Base-by-base conservation (phyloP, 92 coral and sea anemone species). In the Zoanthus gigantus region DNA sequence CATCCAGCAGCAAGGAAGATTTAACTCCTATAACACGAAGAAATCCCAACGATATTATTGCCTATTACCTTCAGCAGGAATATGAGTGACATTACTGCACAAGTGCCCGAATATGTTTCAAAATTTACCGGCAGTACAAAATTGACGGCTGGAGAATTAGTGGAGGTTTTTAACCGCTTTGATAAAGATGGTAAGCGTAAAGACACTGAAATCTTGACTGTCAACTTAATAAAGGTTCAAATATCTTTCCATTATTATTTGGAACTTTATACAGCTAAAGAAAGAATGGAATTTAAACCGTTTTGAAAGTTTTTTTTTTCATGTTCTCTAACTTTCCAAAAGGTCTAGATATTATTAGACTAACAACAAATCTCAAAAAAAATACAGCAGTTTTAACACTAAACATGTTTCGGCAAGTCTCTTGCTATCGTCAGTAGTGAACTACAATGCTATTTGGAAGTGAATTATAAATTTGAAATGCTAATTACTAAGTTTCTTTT, bases 131-230 rank as follows among this genome's bases (percentile, higher is more conserved):
- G 85, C 18, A 45, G 50, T 5, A 7, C 61, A 10, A 81, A 81
- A 29, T 56, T 81, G 47, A 81, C 85, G 10, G 85, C 85, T n/a
- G 85, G 85, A 4, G 85, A 81, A 30, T 28, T 81, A 10, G 85
- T 81, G 28, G 85, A 81, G 17, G 75, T 81, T 23, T 81, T 81
- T 18, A 81, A 81, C 74, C 75, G 75, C 42, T 81, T 81, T 50
- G 85, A 81, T 48, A 67, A 28, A 28, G 85, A 81, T 10, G 85
- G 85, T 81, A 81, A 18, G 85, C 76, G 9, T 67, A 23, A 7
- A 67, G 13, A 60, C n/a, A 9, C 6, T 17, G 28, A 4, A 23
- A 18, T 18, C 17, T 17, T 63, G n/a, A 63, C 32, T 16, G 6
- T 63, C 31, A 17, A 5, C 23, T 63, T 1, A 7, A n/a, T n/a